Evolutionary conservation across 2,888 invertebrate species (phyloP).

Genomic region (Digitonthophagus gazella): DNA sequence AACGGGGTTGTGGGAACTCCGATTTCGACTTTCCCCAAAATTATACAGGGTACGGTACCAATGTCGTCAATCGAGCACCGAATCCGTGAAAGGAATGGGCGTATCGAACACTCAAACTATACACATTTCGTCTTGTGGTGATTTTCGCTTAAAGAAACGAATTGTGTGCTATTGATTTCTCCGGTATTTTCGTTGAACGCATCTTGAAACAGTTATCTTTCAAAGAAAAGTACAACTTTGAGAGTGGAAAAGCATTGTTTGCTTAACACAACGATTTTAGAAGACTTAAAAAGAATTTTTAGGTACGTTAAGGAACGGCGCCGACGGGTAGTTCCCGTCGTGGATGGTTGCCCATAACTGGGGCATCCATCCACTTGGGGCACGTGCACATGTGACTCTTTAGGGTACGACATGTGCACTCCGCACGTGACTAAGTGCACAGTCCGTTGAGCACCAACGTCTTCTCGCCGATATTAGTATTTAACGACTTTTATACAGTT

Average conservation of each 20-base stretch:
- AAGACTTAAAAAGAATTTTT: too few species aligned
- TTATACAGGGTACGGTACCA: neutral
- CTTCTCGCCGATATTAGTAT: conserved; percentile 33
- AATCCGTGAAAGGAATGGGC: neutral
- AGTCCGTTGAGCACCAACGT: conserved; percentile 35
- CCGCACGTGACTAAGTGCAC: conserved; percentile 32
- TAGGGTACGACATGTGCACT: conserved; percentile 35
- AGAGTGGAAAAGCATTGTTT: neutral
- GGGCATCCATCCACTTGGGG: neutral
- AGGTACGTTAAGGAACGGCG: neutral
- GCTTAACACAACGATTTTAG: too few species aligned
- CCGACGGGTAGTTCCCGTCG: conserved; percentile 5
- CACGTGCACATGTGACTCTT: neutral
- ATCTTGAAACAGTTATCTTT: neutral
- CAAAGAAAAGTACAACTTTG: neutral
- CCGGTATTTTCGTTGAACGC: neutral
- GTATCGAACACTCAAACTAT: neutral
- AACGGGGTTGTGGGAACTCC: neutral
- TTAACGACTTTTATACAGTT: conserved; percentile 31
- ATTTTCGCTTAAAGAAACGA: neutral
- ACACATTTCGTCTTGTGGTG: neutral
- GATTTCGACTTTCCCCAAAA: neutral
- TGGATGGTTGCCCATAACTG: neutral
- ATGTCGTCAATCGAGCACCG: neutral
- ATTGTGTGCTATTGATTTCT: neutral